Conservation (phyloP, 2,797 vertebrate genomes). For the Clarias fuscus region DNA sequence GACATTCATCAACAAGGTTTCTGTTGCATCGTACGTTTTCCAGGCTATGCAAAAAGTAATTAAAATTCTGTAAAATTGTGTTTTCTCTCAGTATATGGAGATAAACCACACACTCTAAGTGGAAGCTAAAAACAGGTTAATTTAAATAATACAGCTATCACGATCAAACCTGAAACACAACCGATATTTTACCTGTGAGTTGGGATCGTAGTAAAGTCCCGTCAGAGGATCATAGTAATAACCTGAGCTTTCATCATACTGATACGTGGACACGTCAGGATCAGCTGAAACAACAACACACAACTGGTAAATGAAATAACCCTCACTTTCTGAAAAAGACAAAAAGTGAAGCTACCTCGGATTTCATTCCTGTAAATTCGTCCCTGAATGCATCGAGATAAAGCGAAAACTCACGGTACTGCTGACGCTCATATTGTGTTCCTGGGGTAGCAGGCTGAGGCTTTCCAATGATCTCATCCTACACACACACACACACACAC, state of each 20-base stretch:
- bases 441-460: conserved; percentile 75
- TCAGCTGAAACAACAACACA: conserved; percentile 72
- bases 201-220: conserved; percentile 89
- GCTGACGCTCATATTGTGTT: conserved; percentile 73
- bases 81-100: neutral
- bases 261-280: conserved; percentile 89
- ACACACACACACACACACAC: conserved; percentile 20
- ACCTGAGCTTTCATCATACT: conserved; percentile 87
- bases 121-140: neutral
- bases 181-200: conserved; percentile 78
- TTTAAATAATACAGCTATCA: neutral
- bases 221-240: conserved; percentile 91
- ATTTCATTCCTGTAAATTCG: neutral
- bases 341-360: neutral
- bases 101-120: neutral
- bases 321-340: neutral
- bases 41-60: neutral
- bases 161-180: neutral
- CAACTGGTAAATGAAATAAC: neutral
- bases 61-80: neutral
- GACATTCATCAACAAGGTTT: too few species aligned
- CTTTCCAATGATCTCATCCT: conserved; percentile 76
- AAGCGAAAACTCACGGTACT: conserved; percentile 73
- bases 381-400: neutral
- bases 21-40: too few species aligned